Conservation (phyloP, 2,888 invertebrate species). For the Diaperis boleti region DNA sequence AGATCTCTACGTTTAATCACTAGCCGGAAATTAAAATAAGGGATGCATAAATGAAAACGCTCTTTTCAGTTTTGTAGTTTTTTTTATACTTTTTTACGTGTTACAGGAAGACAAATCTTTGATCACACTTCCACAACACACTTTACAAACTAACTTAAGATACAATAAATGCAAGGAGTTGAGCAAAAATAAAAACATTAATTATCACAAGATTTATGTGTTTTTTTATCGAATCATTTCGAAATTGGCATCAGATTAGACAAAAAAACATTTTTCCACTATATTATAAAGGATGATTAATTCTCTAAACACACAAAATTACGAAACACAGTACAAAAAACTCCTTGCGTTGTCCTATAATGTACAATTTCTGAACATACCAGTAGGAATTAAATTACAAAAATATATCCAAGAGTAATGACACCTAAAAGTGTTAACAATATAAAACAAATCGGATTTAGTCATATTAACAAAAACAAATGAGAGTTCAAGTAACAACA, state of each 20-base stretch:
- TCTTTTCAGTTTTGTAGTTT: conserved; percentile 41
- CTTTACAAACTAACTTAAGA: conserved; percentile 58
- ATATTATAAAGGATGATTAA: conserved; percentile 19
- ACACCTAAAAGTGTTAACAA: conserved; percentile 34
- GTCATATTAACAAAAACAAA: conserved; percentile 34
- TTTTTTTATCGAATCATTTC: conserved; percentile 47
- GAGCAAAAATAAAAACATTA: conserved; percentile 54
- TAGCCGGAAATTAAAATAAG: conserved; percentile 9
- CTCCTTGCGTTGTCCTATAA: conserved; percentile 40
- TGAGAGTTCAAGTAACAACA: conserved; percentile 34
- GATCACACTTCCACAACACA: conserved; percentile 60
- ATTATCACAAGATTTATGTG: conserved; percentile 56
- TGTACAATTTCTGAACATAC: conserved; percentile 37
- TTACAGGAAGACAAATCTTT: conserved; percentile 62
- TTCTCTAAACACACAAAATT: conserved; percentile 27
- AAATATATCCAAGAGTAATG: conserved; percentile 37
- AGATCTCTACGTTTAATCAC: too few species aligned
- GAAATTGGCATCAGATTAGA: conserved; percentile 19
- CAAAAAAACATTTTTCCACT: conserved; percentile 28
- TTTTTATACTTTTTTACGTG: conserved; percentile 61
- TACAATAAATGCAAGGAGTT: conserved; percentile 55
- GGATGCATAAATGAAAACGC: too few species aligned
- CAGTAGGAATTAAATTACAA: conserved; percentile 38
- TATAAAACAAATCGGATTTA: conserved; percentile 37
- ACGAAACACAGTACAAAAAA: conserved; percentile 32